A percentile compares a stretch with the other conserved stretches of the same genome.
phyloP scores from a whole-genome alignment of 2,113 vertebrate genomes.

The Burhinus oedicnemus region DNA sequence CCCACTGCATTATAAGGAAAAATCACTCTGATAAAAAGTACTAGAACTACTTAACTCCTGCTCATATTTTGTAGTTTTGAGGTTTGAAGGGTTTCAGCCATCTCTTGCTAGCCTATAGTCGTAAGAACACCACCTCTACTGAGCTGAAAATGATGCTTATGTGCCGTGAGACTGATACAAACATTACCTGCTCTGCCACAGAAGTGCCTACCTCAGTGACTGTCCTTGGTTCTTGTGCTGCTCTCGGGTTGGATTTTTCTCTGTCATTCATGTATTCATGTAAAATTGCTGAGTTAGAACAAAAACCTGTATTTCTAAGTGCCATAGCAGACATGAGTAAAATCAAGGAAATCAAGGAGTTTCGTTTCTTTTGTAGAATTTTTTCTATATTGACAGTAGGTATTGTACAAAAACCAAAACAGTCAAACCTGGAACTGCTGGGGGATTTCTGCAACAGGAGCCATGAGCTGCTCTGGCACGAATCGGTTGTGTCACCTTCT shows the following conservation, averaged over 20 bases:
- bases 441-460: neutral
- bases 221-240: fast-evolving
- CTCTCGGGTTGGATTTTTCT: neutral
- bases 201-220: neutral
- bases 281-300: neutral
- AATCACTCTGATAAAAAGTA: neutral
- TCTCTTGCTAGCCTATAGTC: too few species aligned
- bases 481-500: too few species aligned
- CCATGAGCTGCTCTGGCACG: neutral
- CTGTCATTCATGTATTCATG: fast-evolving
- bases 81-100: neutral
- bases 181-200: too few species aligned
- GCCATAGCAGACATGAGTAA: fast-evolving
- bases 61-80: neutral
- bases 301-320: neutral
- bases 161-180: fast-evolving
- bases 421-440: neutral
- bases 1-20: neutral
- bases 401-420: neutral
- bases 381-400: neutral
- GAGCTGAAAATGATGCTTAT: fast-evolving
- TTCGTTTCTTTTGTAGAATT: neutral
- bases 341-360: neutral
- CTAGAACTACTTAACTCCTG: neutral
- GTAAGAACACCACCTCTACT: fast-evolving